Conservation (phyloP, 2,888 invertebrate species). For the Terebella lapidaria region DNA sequence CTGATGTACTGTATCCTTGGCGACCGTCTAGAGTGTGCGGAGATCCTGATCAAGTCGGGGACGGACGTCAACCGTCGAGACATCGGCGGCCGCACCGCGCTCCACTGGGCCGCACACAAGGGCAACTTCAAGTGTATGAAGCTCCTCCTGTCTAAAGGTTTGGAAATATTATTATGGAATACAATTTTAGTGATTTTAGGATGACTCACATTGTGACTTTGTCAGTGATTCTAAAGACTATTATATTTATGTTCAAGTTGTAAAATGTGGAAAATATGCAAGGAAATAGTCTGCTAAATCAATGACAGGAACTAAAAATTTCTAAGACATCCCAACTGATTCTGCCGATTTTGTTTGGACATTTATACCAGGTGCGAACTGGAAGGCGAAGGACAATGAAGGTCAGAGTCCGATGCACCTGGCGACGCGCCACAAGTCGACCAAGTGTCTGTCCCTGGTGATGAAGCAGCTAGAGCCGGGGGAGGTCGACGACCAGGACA, state of each 20-base stretch:
- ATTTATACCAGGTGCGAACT: constrained; percentile 44
- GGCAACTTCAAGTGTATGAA: constrained; percentile 47
- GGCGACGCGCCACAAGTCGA: constrained; percentile 49
- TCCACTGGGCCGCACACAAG: constrained; percentile 54
- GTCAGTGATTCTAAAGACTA: no score
- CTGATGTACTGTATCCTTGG: constrained; percentile 52
- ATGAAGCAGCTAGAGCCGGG: constrained; percentile 48
- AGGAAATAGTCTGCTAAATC: no score
- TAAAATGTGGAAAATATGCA: no score
- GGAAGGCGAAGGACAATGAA: constrained; percentile 49
- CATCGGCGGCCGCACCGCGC: constrained; percentile 48
- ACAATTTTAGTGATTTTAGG: no score
- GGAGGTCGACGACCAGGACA: constrained; percentile 52
- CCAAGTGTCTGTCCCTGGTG: constrained; percentile 49
- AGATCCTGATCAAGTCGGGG: constrained; percentile 47
- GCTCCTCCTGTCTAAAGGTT: constrained; percentile 38
- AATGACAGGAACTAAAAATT: no score
- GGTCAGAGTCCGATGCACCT: constrained; percentile 51
- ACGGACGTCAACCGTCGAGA: constrained; percentile 49
- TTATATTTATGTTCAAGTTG: no score
- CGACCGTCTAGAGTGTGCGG: constrained; percentile 50
- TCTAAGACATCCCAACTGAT: no score
- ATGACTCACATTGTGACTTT: no score
- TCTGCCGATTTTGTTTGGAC: no score
- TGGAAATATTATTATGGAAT: no score